These are phyloP conservation scores for Sesia bembeciformis DNA, from an alignment of 2,888 invertebrate genomes.

Conservation along the genomic window DNA sequence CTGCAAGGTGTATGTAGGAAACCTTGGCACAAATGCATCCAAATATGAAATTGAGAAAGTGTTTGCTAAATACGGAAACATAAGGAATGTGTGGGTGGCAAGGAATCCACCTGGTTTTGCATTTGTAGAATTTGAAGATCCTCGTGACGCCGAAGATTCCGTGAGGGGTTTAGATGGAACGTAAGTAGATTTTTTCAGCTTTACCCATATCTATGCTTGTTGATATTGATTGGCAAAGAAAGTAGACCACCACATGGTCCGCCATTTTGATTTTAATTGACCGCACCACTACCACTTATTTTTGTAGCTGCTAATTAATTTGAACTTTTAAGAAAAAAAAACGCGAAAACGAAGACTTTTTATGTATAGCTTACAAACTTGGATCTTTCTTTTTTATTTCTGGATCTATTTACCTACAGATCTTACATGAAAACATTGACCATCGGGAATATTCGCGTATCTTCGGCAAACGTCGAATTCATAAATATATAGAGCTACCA, in stretches of 20 bases:
- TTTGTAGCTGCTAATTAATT: no score
- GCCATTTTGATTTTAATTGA: slow-evolving; percentile 15
- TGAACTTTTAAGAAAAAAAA: no score
- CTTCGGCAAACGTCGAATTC: no score
- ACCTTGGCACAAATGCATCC: slow-evolving; percentile 91
- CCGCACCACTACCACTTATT: not conserved
- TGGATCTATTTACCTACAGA: no score
- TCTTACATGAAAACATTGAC: no score
- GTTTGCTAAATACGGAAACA: slow-evolving; percentile 90
- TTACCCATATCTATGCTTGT: not conserved
- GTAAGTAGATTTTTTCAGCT: slow-evolving; percentile 36
- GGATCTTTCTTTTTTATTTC: no score
- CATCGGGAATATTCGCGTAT: no score
- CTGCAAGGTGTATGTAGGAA: slow-evolving; percentile 95
- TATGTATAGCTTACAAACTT: no score
- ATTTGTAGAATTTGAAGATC: slow-evolving; percentile 92
- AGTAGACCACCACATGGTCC: not conserved
- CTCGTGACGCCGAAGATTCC: slow-evolving; percentile 90
- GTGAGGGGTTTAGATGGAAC: slow-evolving; percentile 86
- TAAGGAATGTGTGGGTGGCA: slow-evolving; percentile 95
- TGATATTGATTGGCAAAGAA: not conserved
- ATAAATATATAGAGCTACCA: no score
- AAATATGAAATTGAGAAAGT: slow-evolving; percentile 92
- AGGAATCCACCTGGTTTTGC: slow-evolving; percentile 94
- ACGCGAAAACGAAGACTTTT: no score